Evolutionary conservation across 2,113 vertebrate species (phyloP).

Genomic region (Ictalurus punctatus): DNA sequence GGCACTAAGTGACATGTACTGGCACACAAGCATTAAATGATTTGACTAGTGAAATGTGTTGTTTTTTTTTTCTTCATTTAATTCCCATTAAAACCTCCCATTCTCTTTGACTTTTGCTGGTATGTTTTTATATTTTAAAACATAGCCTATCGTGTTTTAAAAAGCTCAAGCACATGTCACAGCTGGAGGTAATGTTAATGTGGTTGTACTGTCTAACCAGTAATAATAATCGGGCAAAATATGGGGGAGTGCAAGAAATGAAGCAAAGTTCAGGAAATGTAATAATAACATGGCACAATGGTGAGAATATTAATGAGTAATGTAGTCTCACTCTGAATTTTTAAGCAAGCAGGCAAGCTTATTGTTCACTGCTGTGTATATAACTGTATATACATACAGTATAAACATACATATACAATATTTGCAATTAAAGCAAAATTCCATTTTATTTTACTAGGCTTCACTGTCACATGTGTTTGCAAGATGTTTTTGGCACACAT

Average conservation of each 20-base stretch:
- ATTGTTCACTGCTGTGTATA: background rate
- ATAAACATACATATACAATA: background rate
- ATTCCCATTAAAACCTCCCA: background rate
- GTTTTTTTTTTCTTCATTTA: too few species aligned
- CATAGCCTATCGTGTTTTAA: background rate
- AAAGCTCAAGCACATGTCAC: background rate
- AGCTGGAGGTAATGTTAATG: background rate
- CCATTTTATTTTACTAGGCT: background rate
- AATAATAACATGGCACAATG: background rate
- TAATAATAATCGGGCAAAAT: background rate
- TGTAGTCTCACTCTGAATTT: background rate
- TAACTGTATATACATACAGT: background rate
- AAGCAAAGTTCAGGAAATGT: background rate
- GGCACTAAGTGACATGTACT: background rate
- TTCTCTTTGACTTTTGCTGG: background rate
- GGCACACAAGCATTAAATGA: background rate
- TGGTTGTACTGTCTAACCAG: background rate
- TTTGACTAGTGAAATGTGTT: background rate
- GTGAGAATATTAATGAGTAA: background rate
- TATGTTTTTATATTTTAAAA: background rate
- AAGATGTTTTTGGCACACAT: background rate
- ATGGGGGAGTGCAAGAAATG: background rate
- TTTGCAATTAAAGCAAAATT: background rate
- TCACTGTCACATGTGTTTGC: background rate
- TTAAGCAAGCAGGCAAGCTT: background rate